Conservation (phyloP, 2,113 vertebrate species). For the Piprites chloris region DNA sequence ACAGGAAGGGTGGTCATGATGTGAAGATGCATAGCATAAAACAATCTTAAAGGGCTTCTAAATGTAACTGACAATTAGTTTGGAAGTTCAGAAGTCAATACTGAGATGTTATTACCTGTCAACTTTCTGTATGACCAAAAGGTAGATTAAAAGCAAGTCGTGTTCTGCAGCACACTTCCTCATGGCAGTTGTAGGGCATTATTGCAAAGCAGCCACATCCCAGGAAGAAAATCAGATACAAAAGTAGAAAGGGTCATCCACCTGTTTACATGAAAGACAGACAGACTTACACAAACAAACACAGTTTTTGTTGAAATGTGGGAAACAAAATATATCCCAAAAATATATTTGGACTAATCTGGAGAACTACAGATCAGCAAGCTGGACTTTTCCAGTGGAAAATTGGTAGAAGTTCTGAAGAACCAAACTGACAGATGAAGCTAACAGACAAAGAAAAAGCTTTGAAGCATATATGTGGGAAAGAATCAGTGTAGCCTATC, state of each 20-base stretch:
- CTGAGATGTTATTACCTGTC: not conserved
- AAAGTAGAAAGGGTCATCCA: not conserved
- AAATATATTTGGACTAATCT: not conserved
- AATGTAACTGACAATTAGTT: not conserved
- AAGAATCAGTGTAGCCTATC: not conserved
- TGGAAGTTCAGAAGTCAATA: not conserved
- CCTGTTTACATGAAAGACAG: not conserved
- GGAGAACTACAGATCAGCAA: not conserved
- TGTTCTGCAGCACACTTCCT: not conserved
- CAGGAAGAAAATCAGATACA: not conserved
- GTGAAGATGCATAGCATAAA: not conserved
- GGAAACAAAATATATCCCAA: not conserved
- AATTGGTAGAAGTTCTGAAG: not conserved
- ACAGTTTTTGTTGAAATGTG: not conserved
- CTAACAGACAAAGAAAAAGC: not conserved
- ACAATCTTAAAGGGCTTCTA: not conserved
- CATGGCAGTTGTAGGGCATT: not conserved
- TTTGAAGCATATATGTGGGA: not conserved
- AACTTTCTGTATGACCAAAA: not conserved
- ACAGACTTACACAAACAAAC: accelerated
- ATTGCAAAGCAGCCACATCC: not conserved
- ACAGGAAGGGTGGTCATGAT: not conserved
- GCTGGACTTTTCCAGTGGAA: not conserved
- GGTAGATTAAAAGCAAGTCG: not conserved
- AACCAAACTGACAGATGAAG: not conserved